Conservation (phyloP, 2,797 vertebrate species). For the Glossophaga mutica region DNA sequence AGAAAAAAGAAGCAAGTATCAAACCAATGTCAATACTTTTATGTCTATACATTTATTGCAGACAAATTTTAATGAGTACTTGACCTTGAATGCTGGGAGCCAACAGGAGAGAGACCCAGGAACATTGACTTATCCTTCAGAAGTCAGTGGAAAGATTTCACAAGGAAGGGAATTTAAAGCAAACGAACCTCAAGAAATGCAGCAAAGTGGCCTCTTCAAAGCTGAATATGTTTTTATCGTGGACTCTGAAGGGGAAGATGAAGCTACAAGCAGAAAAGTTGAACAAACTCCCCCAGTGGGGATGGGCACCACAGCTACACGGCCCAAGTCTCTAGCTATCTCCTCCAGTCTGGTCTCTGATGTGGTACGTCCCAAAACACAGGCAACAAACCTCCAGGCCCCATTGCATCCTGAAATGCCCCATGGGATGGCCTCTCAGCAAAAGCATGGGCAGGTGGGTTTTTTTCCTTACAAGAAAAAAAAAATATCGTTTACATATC, state of each 20-base stretch:
- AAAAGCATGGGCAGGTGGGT: conserved; percentile 79
- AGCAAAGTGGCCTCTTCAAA: conserved; percentile 86
- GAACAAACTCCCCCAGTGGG: conserved; percentile 11
- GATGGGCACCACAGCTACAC: conserved; percentile 23
- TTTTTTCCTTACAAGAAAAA: conserved; percentile 1
- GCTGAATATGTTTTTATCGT: conserved; percentile 89
- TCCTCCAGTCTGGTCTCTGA: conserved; percentile 59
- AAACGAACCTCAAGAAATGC: conserved; percentile 80
- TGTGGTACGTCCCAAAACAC: conserved; percentile 28
- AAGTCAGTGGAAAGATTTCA: neutral
- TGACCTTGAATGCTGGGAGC: conserved; percentile 59
- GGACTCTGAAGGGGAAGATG: conserved; percentile 84
- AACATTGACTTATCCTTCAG: neutral
- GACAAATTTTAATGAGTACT: conserved; percentile 56
- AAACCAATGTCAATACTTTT: neutral
- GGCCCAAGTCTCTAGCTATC: conserved; percentile 64
- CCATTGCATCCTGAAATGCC: neutral
- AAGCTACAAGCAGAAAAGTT: conserved; percentile 41
- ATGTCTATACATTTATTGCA: conserved; percentile 65
- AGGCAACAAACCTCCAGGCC: neutral
- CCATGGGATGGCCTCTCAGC: conserved; percentile 46
- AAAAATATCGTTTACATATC: neutral
- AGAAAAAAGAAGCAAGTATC: neutral
- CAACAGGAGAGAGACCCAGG: conserved; percentile 23
- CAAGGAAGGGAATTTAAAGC: conserved; percentile 9